Conservation (phyloP, 2,113 vertebrate genomes). For the Dromaius novaehollandiae region DNA sequence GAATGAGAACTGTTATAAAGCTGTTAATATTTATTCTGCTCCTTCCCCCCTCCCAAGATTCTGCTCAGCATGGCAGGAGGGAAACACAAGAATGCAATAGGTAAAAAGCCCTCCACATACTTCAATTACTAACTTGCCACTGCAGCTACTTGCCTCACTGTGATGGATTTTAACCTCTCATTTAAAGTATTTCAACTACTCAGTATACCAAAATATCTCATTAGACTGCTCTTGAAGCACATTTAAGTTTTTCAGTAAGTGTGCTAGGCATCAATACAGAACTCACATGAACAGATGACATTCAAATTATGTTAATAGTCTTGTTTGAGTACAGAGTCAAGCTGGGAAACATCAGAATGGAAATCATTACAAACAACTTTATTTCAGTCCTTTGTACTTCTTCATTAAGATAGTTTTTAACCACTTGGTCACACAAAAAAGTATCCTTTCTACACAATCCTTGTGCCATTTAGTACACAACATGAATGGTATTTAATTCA, state of each 20-base stretch:
- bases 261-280: not conserved
- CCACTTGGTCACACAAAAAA: not conserved
- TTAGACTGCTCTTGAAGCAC: not conserved
- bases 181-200: constrained; percentile 5
- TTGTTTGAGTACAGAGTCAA: not conserved
- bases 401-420: not conserved
- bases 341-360: not conserved
- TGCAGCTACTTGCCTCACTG: not conserved
- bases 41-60: not conserved
- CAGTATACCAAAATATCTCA: not conserved
- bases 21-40: not conserved
- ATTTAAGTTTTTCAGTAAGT: not conserved
- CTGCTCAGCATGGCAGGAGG: not conserved
- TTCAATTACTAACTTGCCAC: constrained; percentile 43
- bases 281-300: not conserved
- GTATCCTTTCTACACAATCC: not conserved
- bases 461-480: not conserved
- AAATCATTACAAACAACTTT: not conserved
- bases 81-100: not conserved
- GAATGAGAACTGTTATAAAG: not conserved
- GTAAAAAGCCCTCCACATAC: constrained; percentile 34
- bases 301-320: not conserved
- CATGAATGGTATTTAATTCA: not conserved
- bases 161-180: constrained; percentile 20
- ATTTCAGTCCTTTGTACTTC: not conserved